A percentile compares a stretch with the other conserved stretches of the same genome.
Conservation (phyloP, 2,113 vertebrate species). For the Parus major region DNA sequence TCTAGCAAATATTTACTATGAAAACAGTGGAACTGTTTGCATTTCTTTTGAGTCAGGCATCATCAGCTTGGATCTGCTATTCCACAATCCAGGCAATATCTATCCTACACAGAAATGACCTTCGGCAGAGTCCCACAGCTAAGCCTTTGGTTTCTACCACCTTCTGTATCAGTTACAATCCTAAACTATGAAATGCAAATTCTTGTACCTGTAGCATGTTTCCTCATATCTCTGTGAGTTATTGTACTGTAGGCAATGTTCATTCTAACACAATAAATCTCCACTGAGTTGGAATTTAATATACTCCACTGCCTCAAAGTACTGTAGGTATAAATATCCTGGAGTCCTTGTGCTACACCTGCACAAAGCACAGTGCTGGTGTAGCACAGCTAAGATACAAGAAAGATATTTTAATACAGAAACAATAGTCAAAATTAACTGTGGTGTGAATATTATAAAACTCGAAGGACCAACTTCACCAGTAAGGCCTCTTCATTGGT, state of each 20-base stretch:
- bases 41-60: not conserved
- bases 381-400: not conserved
- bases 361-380: not conserved
- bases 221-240: constrained; percentile 30
- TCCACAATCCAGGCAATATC: not conserved
- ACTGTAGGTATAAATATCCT: constrained; percentile 24
- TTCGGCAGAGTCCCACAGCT: not conserved
- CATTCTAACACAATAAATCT: constrained; percentile 47
- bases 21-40: constrained; percentile 6
- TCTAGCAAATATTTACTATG: constrained; percentile 22
- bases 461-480: not conserved
- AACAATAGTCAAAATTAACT: not conserved
- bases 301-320: not conserved
- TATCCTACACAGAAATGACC: not conserved
- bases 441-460: not conserved
- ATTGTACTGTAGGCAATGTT: constrained; percentile 19
- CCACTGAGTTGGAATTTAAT: constrained; percentile 36
- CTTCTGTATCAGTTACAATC: not conserved
- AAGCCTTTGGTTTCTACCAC: not conserved
- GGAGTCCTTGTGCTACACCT: not conserved
- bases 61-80: not conserved
- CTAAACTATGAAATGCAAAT: constrained; percentile 18
- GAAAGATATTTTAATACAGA: not conserved
- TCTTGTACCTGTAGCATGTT: not conserved
- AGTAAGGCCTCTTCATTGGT: not conserved